Percentiles rank a stretch among this genome's conserved stretches.
Evolutionary conservation across 23 tunicate species (phyloP).

Genomic region (Phallusia fumigata): DNA sequence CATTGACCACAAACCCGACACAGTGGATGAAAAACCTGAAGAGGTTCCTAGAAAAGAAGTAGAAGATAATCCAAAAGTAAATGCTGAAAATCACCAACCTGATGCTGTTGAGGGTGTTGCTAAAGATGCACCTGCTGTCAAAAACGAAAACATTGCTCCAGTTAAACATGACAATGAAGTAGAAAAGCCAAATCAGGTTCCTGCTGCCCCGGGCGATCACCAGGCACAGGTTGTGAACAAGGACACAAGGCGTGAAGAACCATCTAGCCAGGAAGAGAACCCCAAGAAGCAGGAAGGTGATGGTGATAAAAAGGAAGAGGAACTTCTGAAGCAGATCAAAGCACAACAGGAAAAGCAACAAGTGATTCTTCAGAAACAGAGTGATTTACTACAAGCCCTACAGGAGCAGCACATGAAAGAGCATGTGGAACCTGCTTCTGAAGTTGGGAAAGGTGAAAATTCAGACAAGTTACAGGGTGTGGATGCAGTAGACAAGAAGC

Average conservation of each 20-base stretch:
- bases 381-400: constrained; percentile 45
- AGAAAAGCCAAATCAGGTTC: not conserved
- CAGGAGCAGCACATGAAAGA: constrained; percentile 55
- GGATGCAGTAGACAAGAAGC: not conserved
- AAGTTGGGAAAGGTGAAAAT: not conserved
- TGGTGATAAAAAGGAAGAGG: constrained; percentile 15
- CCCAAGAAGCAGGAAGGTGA: constrained; percentile 2
- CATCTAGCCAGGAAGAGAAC: not conserved
- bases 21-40: constrained; percentile 7
- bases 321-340: constrained; percentile 60
- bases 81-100: constrained; percentile 4
- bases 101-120: constrained; percentile 6
- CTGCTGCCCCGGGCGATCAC: constrained; percentile 1
- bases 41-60: not conserved
- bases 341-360: constrained; percentile 58
- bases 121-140: constrained; percentile 17
- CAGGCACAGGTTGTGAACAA: not conserved
- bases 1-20: not conserved
- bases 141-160: not conserved
- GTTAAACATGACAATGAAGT: not conserved
- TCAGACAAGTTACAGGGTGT: not conserved
- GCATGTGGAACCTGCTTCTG: not conserved
- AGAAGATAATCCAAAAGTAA: not conserved
- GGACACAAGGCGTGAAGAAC: not conserved
- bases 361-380: constrained; percentile 51